Base-by-base conservation (phyloP, 2,797 vertebrate genomes). In the Acipenser ruthenus region DNA sequence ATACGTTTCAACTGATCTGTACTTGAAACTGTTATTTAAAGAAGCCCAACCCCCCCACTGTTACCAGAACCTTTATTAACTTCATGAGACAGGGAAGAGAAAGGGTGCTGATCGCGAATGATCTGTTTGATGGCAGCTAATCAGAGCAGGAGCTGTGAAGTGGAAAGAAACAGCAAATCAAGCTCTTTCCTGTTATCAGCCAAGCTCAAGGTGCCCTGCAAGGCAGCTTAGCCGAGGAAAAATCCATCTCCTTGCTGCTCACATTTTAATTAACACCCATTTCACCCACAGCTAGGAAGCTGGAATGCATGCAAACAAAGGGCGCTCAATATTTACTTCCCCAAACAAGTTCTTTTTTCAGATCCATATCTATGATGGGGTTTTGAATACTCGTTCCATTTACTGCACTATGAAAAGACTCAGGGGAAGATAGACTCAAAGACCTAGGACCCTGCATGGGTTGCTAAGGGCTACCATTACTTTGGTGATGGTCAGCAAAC, bases 121-220 rank as follows among this genome's bases (percentile, higher is more conserved):
- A 23, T 10, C 12, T 23, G 18, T 65, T 53, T 53, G 13, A 47
- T 65, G 15, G 23, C 7, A 11, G 49, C n/a, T n/a, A 12, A n/a
- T 58, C 55, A 7, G 23, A 6, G 49, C 11, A n/a, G 62, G 7
- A 65, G 64, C 64, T 15, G 49, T 23, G 64, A 55, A 65, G 64
- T 12, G 52, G 50, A 65, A 53, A 62, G 18, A 37, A 65, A 53
- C 11, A 37, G 65, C 23, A 49, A 49, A 49, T 23, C 52, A 49
- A 51, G 47, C 13, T 6, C 60, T 6, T 59, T 49, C 8, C 10
- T 66, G 65, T 66, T 66, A 66, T 66, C 65, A 59, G 65, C 53
- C 7, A n/a, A 59, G 11, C 8, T 37, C 65, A 66, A n/a, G 8
- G 15, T 49, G 53, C 13, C 15, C 65, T 58, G 12, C 10, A 18